Base-by-base conservation (phyloP, 1,140 invertebrate species). In the Goniozus legneri region DNA sequence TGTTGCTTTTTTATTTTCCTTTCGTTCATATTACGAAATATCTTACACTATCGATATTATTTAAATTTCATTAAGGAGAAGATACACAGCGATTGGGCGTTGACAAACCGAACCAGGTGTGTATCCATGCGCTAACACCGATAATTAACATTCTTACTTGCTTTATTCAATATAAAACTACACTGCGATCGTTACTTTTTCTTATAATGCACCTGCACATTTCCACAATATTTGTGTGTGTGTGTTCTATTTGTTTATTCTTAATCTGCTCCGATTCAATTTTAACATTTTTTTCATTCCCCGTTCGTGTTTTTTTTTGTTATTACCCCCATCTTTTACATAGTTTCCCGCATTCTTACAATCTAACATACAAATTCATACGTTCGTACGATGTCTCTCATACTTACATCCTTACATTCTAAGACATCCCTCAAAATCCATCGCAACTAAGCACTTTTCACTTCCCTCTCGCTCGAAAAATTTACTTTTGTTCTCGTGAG, bases 11-110 rank as follows among this genome's bases (percentile, higher is more conserved):
- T 24, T 15, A 45, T 46, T 15, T 43, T 19, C 18, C 37, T 38
- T 50, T 49, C 49, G 50, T 52, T 53, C 59, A 53, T 62, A 67
- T 58, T 66, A 66, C 59, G 62, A 62, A 63, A 67, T 66, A 69
- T 67, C 66, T 67, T 70, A 69, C 60, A 67, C 62, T 67, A 70
- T 66, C 60, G 61, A 69, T 67, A 68, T 69, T 68, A 67, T 60
- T 64, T 58, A 58, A 62, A 67, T 62, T 69, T 53, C 59, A 64
- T 60, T 56, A 68, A 56, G 61, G 54, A 55, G 47, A 66, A 60
- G 58, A 51, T 67, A 59, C 52, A 66, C 56, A 52, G 10, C 24
- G 24, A 27, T 6, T 27, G 24, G 24, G 49, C 56, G 54, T 56
- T 46, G 52, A 48, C n/a, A n/a, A n/a, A 48, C 32, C 32, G 46